Evolutionary conservation across 2,113 vertebrate species (phyloP).

Genomic region (Siphamia tubifer): DNA sequence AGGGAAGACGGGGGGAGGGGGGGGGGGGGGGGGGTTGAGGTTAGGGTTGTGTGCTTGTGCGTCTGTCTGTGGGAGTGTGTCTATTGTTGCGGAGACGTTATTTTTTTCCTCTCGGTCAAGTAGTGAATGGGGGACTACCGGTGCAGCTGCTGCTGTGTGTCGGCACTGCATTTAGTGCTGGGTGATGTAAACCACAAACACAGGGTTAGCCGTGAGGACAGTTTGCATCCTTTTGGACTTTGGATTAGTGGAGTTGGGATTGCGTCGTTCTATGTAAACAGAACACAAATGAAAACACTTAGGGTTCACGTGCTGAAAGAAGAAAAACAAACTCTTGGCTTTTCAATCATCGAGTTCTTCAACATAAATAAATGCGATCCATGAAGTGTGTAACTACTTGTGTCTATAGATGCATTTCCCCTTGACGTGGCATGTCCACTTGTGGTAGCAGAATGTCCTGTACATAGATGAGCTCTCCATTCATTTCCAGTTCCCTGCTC

Average conservation of each 20-base stretch:
- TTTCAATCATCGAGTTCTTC: too few relatives aligned
- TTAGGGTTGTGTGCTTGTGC: slow-evolving; percentile 47
- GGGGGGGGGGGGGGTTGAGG: slow-evolving; percentile 49
- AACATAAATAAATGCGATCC: background rate
- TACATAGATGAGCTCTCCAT: slow-evolving; percentile 34
- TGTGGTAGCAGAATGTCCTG: slow-evolving; percentile 57
- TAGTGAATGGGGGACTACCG: slow-evolving; percentile 41
- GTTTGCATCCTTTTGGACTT: slow-evolving; percentile 20
- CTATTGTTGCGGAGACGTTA: slow-evolving; percentile 64
- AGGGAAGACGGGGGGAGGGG: background rate
- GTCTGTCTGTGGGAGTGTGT: slow-evolving; percentile 56
- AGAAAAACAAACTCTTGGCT: background rate
- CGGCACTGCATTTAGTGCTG: slow-evolving; percentile 4
- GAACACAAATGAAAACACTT: background rate
- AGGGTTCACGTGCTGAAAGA: background rate
- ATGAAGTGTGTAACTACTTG: too few relatives aligned
- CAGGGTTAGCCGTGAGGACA: background rate
- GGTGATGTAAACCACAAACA: slow-evolving; percentile 1
- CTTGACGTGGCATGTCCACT: slow-evolving; percentile 9
- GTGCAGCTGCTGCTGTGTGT: slow-evolving; percentile 46
- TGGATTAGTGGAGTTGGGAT: background rate
- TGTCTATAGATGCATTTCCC: too few relatives aligned
- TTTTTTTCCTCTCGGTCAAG: slow-evolving; percentile 18
- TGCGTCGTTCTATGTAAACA: slow-evolving; percentile 25
- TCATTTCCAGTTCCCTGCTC: slow-evolving; percentile 60